These are phyloP conservation scores for Stegophylla sp. DNA, from an alignment of 2,888 invertebrate species.

Conservation along the genomic window DNA sequence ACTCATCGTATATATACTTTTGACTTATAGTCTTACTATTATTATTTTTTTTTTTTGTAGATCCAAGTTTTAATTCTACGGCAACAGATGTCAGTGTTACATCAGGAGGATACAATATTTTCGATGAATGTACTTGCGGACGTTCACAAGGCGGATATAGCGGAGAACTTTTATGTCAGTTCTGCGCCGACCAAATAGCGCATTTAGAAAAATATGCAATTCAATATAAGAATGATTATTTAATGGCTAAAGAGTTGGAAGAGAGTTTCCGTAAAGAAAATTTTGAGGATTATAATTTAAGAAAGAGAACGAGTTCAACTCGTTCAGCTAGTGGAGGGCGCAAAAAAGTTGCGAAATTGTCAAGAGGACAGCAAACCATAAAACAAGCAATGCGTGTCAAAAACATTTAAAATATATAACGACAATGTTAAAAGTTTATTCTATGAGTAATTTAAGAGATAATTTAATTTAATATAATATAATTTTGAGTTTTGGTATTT, in stretches of 20 bases:
- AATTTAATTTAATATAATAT: no score
- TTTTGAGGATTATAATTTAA: slow-evolving; percentile 20
- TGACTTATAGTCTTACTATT: neutral
- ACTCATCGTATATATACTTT: neutral
- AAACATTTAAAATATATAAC: neutral
- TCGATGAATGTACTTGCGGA: slow-evolving; percentile 41
- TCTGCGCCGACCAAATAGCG: slow-evolving; percentile 20
- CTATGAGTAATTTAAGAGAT: neutral
- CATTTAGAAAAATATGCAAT: neutral
- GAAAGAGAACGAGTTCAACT: slow-evolving; percentile 25
- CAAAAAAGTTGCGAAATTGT: slow-evolving; percentile 5
- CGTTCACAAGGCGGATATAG: slow-evolving; percentile 8
- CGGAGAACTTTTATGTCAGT: neutral
- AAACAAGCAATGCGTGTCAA: neutral
- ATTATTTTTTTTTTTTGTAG: neutral
- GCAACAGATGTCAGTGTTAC: neutral
- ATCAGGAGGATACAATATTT: neutral
- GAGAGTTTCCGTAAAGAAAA: neutral
- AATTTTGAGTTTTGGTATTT: no score
- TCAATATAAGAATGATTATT: slow-evolving; percentile 38
- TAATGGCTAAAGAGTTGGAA: slow-evolving; percentile 27
- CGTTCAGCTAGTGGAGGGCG: no score
- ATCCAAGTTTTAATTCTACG: neutral
- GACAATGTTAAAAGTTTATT: neutral
- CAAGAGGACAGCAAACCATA: slow-evolving; percentile 40